phyloP scores from a whole-genome alignment of 2,888 invertebrate species.

The Drosophila anomalipes region DNA sequence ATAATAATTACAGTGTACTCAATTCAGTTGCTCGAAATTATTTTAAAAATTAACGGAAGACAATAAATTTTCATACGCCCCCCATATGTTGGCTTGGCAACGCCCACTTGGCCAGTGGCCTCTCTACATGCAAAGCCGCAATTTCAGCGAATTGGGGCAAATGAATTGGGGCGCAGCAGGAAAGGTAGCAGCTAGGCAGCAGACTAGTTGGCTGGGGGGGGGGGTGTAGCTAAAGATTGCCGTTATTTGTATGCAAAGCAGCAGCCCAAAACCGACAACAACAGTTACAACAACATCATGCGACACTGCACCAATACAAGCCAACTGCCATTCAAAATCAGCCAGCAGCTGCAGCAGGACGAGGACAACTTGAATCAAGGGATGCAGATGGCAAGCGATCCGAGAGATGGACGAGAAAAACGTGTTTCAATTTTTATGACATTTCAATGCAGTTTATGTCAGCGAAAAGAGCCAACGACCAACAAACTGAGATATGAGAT shows the following conservation, averaged over 20 bases:
- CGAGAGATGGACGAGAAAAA: slow-evolving; percentile 40
- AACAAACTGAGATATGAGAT: slow-evolving; percentile 17
- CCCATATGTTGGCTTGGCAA: slow-evolving; percentile 15
- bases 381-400: slow-evolving; percentile 27
- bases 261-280: slow-evolving; percentile 61
- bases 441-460: slow-evolving; percentile 81
- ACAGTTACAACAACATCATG: slow-evolving; percentile 34
- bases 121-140: slow-evolving; percentile 62
- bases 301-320: slow-evolving; percentile 54
- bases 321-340: slow-evolving; percentile 65
- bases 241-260: slow-evolving; percentile 76
- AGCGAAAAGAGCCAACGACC: slow-evolving; percentile 64
- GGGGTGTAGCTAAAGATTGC: slow-evolving; percentile 55
- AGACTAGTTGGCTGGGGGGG: slow-evolving; percentile 22
- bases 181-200: slow-evolving; percentile 7
- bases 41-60: slow-evolving; percentile 50
- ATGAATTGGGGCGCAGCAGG: slow-evolving; percentile 10
- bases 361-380: slow-evolving; percentile 12
- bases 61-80: slow-evolving; percentile 66
- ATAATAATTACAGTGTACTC: slow-evolving; percentile 12
- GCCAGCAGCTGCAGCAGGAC: slow-evolving; percentile 31
- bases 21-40: slow-evolving; percentile 28
- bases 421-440: slow-evolving; percentile 81
- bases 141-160: slow-evolving; percentile 59
- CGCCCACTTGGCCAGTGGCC: slow-evolving; percentile 32